Evolutionary conservation across 2,797 vertebrate genomes (phyloP).

Genomic region (Molossus alvarezi): DNA sequence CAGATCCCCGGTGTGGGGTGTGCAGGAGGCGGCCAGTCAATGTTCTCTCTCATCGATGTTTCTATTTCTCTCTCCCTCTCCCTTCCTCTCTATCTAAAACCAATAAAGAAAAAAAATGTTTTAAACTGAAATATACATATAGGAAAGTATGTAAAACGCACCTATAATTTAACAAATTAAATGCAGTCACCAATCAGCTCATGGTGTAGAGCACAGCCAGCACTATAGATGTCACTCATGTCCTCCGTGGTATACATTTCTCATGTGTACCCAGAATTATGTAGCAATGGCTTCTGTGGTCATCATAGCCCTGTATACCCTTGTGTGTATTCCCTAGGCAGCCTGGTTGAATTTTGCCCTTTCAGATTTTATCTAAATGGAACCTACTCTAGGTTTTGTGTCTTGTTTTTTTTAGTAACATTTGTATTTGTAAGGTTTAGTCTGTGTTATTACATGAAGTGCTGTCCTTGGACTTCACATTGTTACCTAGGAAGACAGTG

Average conservation of each 20-base stretch:
- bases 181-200: not conserved
- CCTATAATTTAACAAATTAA: not conserved
- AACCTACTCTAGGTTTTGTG: not conserved
- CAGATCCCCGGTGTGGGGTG: too few relatives aligned
- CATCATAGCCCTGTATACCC: not conserved
- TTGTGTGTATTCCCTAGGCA: not conserved
- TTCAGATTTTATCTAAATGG: not conserved
- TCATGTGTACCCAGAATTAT: fast-evolving
- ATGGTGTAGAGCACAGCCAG: not conserved
- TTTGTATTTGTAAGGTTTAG: not conserved
- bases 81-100: too few relatives aligned
- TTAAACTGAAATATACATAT: not conserved
- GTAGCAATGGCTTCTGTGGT: not conserved
- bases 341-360: not conserved
- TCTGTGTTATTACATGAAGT: not conserved
- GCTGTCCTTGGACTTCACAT: not conserved
- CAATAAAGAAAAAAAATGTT: too few relatives aligned
- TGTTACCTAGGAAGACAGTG: not conserved
- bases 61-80: too few relatives aligned
- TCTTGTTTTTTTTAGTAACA: not conserved
- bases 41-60: too few relatives aligned
- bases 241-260: not conserved
- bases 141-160: not conserved
- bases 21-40: too few relatives aligned
- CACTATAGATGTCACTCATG: fast-evolving